Evolutionary conservation across 2,797 vertebrate genomes (phyloP), one percentile per base, ranked within the genome.

Genomic region (Sebastes reedi): DNA sequence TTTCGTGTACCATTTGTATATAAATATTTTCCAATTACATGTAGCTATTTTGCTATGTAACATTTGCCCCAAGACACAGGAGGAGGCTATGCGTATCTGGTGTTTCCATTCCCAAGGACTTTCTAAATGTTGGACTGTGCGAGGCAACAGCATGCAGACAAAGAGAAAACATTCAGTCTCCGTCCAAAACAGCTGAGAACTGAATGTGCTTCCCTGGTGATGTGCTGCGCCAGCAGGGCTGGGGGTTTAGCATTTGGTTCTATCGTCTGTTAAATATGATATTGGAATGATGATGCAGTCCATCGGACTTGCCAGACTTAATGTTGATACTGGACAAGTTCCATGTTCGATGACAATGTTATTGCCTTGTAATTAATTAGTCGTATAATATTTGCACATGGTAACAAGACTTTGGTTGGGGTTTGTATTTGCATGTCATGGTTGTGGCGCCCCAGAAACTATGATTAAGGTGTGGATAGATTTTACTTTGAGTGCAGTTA

Each of bases 121-220:
- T 46, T 25, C 0, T 5, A 29, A 5, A 42, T 67, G 24, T 72
- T 72, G 75, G 71, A 65, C 6, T 9, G 27, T 3, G 27, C 20
- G 46, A 80, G 29, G 56, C 30, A 67, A 71, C 71, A 72, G 76
- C 61, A 73, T 32, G 72, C 16, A 62, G 46, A 76, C 79, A 79
- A 50, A 82, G 36, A 54, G 10, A 64, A n/a, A 70, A 70, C 71
- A 52, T 62, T 30, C 46, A 71, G 30, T 72, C 67, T 42, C 25
- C 22, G 20, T 65, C 60, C 74, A 59, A 12, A 68, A 69, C 76
- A 55, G 79, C 59, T 24, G 73, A 80, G 77, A 61, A 60, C 67
- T 55, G 14, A 70, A 20, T n/a, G 66, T 72, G 52, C 65, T 32
- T 73, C 70, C 36, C 58, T 62, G 58, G 3, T 32, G 54, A 24